phyloP scores from a whole-genome alignment of 37 sponge, comb jelly and placozoan species.

The Beroe forskalii region DNA sequence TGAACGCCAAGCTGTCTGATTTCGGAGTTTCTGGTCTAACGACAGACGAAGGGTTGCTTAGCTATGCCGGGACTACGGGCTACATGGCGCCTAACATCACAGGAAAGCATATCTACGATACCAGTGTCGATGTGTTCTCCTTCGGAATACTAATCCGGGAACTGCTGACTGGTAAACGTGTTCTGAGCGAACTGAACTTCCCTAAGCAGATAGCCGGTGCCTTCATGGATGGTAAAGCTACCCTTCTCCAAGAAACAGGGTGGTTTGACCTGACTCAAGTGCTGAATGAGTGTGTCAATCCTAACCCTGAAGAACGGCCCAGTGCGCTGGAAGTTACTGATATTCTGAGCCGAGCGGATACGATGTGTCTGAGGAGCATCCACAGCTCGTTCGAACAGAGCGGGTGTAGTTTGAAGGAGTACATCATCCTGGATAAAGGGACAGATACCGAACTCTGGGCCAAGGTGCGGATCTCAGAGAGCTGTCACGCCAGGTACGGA shows the following conservation, averaged over 20 bases:
- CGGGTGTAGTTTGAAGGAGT: background rate
- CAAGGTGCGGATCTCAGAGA: background rate
- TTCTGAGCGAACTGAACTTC: slow-evolving; percentile 12
- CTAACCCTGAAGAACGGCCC: slow-evolving; percentile 15
- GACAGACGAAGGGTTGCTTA: slow-evolving; percentile 72
- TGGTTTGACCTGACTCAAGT: slow-evolving; percentile 43
- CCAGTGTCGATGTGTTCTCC: slow-evolving; percentile 30
- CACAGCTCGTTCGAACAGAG: background rate
- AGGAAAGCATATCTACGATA: slow-evolving; percentile 25
- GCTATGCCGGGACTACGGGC: slow-evolving; percentile 75
- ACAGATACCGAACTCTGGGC: slow-evolving; percentile 25
- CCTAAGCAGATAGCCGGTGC: slow-evolving; percentile 20
- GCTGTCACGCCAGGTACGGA: background rate
- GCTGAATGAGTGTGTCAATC: slow-evolving; percentile 38
- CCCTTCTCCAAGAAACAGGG: background rate
- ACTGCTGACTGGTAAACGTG: slow-evolving; percentile 20
- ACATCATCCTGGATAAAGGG: background rate
- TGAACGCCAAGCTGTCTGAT: slow-evolving; percentile 85
- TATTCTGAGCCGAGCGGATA: background rate
- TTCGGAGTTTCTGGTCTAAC: slow-evolving; percentile 82
- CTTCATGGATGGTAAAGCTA: background rate
- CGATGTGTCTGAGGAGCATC: background rate
- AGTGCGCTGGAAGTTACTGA: background rate
- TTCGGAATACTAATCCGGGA: slow-evolving; percentile 52
- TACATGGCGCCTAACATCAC: slow-evolving; percentile 79